Evolutionary conservation across 2,797 vertebrate genomes (phyloP), one percentile per base, ranked within the genome.

Genomic region (Phalloptychus januarius): DNA sequence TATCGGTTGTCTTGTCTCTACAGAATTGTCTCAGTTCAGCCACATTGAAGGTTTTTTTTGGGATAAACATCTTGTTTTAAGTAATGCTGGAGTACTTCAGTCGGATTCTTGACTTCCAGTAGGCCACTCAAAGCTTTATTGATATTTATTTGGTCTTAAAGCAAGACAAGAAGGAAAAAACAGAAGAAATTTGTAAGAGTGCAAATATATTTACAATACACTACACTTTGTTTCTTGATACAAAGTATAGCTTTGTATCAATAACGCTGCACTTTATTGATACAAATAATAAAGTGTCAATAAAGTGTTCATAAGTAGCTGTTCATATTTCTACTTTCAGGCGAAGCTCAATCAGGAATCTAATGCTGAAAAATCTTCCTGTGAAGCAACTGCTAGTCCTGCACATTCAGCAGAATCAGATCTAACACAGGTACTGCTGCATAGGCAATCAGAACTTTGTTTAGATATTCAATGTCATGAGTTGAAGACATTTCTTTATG

Each of bases 351-450:
- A 74, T 23, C 36, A 76, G 63, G 75, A 86, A 33, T 31, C 45
- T 52, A 54, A 84, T 4, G 13, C 25, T 85, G 44, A 82, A 3
- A 77, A 82, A 45, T 65, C 56, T 5, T 71, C 79, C 1, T 25
- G 42, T 71, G 72, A 74, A 69, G 76, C 84, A 36, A 75, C 71
- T 4, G n/a, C 46, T 58, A 31, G 25, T 74, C 74, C 71, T 74
- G 72, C 10, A 72, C 13, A 70, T 44, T 52, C 80, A 71, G 44
- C 33, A 5, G 79, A 76, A 18, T 70, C 81, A 13, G 83, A 85
- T n/a, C 4, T 74, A 8, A 83, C 80, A 76, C 86, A 86, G 88
- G 88, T 90, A 82, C 3, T 42, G 40, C n/a, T 56, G 33, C 33
- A 36, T 63, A 0, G 16, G 45, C 5, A 78, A 18, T 46, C 76